Base-by-base conservation (phyloP, 2,888 invertebrate genomes). In the Macrophya annulata region DNA sequence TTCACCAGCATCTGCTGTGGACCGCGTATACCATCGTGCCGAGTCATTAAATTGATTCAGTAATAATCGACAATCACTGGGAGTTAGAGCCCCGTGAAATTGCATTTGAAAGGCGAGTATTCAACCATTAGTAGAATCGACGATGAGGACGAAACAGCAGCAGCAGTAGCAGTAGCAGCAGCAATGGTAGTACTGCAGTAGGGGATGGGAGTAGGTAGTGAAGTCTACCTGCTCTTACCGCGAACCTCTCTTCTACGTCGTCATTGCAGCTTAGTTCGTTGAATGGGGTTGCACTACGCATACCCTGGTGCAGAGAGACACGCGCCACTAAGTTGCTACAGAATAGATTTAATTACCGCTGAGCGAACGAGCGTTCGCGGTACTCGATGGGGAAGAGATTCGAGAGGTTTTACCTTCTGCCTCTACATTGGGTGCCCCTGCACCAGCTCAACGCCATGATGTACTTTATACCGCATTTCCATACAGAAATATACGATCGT, bases 311-410 rank as follows among this genome's bases (percentile, higher is more conserved):
- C 21, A 68, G 68, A 83, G 68, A 40, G 81, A 81, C 81, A 81
- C 68, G 82, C 79, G 59, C 65, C 68, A 68, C 45, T 68, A 83
- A 83, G 82, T 83, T 83, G 82, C 82, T 68, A 48, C 68, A 83
- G 82, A 83, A 83, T 83, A 68, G 82, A 83, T 83, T 83, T 83
- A 83, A 83, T 83, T 83, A 83, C 68, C 68, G 82, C 31, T 48
- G 82, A 83, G 48, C 65, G 65, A 68, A 68, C 65, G 68, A 40
- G 25, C 82, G 59, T 40, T 37, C 59, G 25, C 40, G 59, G n/a
- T 59, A 79, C 79, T 55, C 79, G 79, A 40, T 43, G 79, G 25
- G 79, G 17, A 40, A 79, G 59, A 55, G 82, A 83, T 40, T 65
- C 68, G 21, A 68, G 37, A 62, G 68, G 65, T 83, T 83, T 68